A percentile compares a stretch with the other conserved stretches of the same genome.
Evolutionary conservation across 2,888 invertebrate genomes (phyloP).

Genomic region (Phasia obesa): DNA sequence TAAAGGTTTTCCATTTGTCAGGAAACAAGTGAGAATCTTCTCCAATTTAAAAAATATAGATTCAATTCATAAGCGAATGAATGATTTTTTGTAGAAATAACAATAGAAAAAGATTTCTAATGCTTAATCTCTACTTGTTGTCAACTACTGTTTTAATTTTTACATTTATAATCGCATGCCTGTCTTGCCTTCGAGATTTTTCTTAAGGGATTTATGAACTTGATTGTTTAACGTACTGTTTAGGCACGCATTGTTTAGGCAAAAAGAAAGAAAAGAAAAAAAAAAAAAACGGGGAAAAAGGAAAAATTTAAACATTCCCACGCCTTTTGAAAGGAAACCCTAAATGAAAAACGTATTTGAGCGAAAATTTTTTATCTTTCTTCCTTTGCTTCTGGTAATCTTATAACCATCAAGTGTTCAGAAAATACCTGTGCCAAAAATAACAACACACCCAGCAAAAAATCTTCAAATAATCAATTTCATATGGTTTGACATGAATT

Average conservation of each 20-base stretch:
- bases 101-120: slow-evolving; percentile 23
- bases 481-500: neutral
- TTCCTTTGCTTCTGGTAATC: neutral
- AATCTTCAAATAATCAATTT: neutral
- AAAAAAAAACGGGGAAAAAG: neutral
- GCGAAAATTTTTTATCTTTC: neutral
- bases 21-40: slow-evolving; percentile 26
- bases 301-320: slow-evolving; percentile 48
- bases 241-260: neutral
- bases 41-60: slow-evolving; percentile 27
- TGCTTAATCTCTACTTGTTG: slow-evolving; percentile 22
- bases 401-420: neutral
- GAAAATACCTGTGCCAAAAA: neutral
- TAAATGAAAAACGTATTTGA: neutral
- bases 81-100: slow-evolving; percentile 29
- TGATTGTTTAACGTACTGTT: neutral
- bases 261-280: neutral
- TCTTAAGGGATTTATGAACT: slow-evolving; percentile 27
- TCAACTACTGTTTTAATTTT: slow-evolving; percentile 30
- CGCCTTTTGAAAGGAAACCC: slow-evolving; percentile 9
- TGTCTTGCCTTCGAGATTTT: neutral
- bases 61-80: slow-evolving; percentile 14
- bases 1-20: neutral
- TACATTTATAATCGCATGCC: slow-evolving; percentile 1
- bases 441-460: neutral